phyloP scores from a whole-genome alignment of 2,888 invertebrate genomes.

The Eulithis testata region DNA sequence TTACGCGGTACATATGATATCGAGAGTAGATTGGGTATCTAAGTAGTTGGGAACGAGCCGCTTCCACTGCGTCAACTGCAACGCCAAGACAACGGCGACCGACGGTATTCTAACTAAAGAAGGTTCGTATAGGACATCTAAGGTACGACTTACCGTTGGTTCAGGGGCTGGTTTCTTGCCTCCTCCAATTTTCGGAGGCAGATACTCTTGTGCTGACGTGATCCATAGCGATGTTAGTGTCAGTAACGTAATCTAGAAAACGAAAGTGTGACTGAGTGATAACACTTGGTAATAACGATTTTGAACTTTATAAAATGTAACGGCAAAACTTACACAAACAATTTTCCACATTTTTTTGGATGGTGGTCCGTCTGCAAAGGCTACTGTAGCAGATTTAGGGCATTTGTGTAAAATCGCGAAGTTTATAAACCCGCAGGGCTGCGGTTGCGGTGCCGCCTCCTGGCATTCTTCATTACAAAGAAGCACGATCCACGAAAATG shows the following conservation, averaged over 20 bases:
- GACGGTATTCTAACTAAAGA: no score
- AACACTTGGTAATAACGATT: background rate
- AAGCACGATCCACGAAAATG: slow-evolving; percentile 70
- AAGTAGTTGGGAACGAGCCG: no score
- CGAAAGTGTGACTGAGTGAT: background rate
- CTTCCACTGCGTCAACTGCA: no score
- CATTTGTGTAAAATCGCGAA: slow-evolving; percentile 46
- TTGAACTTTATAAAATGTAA: background rate
- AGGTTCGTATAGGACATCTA: no score
- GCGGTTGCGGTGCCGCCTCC: slow-evolving; percentile 63
- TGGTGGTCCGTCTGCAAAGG: slow-evolving; percentile 45
- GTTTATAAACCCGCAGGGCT: slow-evolving; percentile 67
- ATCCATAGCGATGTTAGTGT: slow-evolving; percentile 69
- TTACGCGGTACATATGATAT: no score
- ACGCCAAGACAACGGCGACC: no score
- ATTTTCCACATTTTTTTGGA: slow-evolving; percentile 66
- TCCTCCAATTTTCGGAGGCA: slow-evolving; percentile 77
- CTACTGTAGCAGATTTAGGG: slow-evolving; percentile 53
- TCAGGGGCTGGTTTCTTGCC: slow-evolving; percentile 67
- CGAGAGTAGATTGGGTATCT: no score
- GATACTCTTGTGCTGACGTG: slow-evolving; percentile 74
- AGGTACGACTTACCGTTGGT: slow-evolving; percentile 57
- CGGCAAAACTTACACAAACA: slow-evolving; percentile 62
- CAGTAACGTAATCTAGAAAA: slow-evolving; percentile 59
- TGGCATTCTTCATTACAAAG: slow-evolving; percentile 67